Evolutionary conservation across 2,113 vertebrate species (phyloP).

Genomic region (Mormyrus iriodes): DNA sequence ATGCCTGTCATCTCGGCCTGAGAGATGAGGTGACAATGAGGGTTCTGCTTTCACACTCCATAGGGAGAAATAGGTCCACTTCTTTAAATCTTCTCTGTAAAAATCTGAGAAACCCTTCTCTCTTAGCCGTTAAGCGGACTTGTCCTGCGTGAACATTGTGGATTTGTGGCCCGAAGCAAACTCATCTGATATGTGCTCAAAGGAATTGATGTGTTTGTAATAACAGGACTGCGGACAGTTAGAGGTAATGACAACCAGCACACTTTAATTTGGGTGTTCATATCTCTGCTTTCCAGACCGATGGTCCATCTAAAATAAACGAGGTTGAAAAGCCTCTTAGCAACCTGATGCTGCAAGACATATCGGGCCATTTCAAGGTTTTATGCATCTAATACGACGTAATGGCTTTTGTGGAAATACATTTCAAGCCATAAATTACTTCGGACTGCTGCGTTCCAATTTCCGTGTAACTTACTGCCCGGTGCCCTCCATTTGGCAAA

Average conservation of each 20-base stretch:
- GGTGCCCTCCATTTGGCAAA: background rate
- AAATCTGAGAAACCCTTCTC: background rate
- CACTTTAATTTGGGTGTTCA: background rate
- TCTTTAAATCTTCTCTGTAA: background rate
- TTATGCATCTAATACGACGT: background rate
- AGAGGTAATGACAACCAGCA: background rate
- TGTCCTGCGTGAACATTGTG: background rate
- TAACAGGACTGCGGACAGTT: background rate
- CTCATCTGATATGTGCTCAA: background rate
- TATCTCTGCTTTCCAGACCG: background rate
- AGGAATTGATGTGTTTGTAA: background rate
- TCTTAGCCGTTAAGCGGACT: background rate
- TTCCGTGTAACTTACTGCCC: background rate
- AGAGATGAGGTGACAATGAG: constrained; percentile 57
- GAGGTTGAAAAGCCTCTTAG: background rate
- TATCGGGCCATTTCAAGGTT: background rate
- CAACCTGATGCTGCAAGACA: background rate
- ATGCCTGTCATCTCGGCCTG: constrained; percentile 37
- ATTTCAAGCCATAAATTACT: background rate
- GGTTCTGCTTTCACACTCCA: constrained; percentile 13
- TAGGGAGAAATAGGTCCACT: background rate
- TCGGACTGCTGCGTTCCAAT: background rate
- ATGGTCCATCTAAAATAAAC: background rate
- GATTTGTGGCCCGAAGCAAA: background rate
- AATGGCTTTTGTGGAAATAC: background rate